Percentiles rank a stretch among this genome's conserved stretches.
phyloP scores from a whole-genome alignment of 2,113 vertebrate species.

The Ascaphus truei region DNA sequence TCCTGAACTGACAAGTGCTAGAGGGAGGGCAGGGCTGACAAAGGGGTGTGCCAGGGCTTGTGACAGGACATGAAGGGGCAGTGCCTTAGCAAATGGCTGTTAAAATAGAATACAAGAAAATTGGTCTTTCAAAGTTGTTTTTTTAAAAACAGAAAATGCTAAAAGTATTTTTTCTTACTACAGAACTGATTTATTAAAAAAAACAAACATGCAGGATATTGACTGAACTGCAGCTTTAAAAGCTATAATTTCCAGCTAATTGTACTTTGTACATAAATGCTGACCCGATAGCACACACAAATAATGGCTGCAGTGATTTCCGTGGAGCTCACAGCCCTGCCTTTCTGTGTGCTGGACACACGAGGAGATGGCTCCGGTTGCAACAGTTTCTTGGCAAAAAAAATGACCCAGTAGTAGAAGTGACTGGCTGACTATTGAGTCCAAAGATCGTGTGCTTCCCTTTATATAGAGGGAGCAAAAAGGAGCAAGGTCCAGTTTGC shows the following conservation, averaged over 20 bases:
- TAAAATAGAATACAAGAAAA: no score
- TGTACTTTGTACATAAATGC: not conserved
- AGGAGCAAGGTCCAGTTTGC: constrained; percentile 60
- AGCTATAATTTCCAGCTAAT: not conserved
- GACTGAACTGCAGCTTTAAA: no score
- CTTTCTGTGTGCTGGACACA: constrained; percentile 28
- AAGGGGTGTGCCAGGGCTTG: no score
- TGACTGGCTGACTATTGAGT: constrained; percentile 52
- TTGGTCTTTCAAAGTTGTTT: no score
- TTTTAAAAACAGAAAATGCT: no score
- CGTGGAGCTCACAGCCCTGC: not conserved
- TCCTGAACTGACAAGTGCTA: no score
- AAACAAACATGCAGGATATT: no score
- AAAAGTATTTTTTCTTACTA: no score
- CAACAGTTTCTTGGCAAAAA: constrained; percentile 44
- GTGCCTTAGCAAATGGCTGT: no score
- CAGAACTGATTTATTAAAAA: no score
- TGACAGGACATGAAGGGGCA: no score
- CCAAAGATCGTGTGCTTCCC: constrained; percentile 65
- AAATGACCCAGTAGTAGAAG: constrained; percentile 34
- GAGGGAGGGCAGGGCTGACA: no score
- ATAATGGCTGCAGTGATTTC: constrained; percentile 36
- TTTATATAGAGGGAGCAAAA: constrained; percentile 38
- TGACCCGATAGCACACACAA: not conserved
- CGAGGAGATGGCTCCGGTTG: constrained; percentile 43